These are phyloP conservation scores for Ondatra zibethicus DNA, from an alignment of 2,113 vertebrate genomes.

Conservation along the genomic window DNA sequence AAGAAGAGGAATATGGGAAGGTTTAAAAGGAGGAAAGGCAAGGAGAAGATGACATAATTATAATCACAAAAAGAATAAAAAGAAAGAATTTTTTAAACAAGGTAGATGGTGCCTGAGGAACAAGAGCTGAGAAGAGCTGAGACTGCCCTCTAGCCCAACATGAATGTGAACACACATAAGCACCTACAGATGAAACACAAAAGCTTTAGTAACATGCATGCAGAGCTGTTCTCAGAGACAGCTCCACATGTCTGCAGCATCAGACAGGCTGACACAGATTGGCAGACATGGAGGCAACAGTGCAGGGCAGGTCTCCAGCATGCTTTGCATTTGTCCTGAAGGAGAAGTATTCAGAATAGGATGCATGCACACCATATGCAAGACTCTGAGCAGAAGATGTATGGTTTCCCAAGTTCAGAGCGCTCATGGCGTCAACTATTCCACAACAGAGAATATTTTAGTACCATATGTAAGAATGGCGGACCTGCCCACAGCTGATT, in stretches of 20 bases:
- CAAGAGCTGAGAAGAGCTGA: not conserved
- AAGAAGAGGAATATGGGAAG: not conserved
- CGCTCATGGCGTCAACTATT: fast-evolving
- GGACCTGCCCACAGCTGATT: not conserved
- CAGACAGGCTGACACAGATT: not conserved
- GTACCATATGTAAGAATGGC: fast-evolving
- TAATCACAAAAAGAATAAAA: not conserved
- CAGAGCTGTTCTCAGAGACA: not conserved
- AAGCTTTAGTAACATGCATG: not conserved
- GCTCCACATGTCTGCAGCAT: not conserved
- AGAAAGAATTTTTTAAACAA: not conserved
- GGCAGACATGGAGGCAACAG: not conserved
- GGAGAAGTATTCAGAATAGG: not conserved
- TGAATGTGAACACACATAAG: not conserved
- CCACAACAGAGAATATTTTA: not conserved
- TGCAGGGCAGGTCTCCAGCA: not conserved
- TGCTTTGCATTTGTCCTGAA: slow-evolving; percentile 12
- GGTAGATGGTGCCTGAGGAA: not conserved
- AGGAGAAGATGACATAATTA: not conserved
- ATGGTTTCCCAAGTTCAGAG: not conserved
- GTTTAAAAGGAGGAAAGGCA: not conserved
- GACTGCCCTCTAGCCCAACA: not conserved
- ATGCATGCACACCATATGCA: not conserved
- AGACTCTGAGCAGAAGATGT: not conserved
- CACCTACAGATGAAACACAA: not conserved